Evolutionary conservation across 2,888 invertebrate species (phyloP).

Genomic region (Zootermopsis nevadensis): DNA sequence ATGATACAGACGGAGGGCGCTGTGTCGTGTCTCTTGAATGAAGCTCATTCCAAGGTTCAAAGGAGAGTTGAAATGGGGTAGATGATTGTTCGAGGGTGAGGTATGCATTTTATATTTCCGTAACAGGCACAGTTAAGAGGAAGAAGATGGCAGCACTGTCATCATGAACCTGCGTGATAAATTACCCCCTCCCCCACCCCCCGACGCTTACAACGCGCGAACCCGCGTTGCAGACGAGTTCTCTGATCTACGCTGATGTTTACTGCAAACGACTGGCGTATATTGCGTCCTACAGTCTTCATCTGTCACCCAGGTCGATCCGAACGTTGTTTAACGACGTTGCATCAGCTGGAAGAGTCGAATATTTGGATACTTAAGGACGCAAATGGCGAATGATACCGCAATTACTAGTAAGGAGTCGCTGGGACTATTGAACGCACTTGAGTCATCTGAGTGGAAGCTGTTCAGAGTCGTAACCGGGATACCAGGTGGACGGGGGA

Average conservation of each 20-base stretch:
- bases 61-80: neutral
- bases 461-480: too few species aligned
- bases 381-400: too few species aligned
- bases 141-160: constrained; percentile 1
- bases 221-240: neutral
- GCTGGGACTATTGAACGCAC: too few species aligned
- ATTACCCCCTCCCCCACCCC: neutral
- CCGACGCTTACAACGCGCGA: neutral
- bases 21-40: neutral
- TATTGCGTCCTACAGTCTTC: too few species aligned
- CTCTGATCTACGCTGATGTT: neutral
- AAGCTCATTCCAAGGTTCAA: neutral
- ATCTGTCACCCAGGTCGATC: too few species aligned
- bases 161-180: neutral
- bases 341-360: too few species aligned
- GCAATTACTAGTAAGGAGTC: too few species aligned
- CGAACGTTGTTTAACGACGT: too few species aligned
- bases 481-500: too few species aligned
- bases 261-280: too few species aligned
- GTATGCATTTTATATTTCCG: constrained; percentile 13
- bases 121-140: neutral
- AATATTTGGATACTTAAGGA: too few species aligned
- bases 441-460: too few species aligned
- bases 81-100: neutral
- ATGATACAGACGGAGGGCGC: neutral